Evolutionary conservation across 2,113 vertebrate genomes (phyloP), one percentile per base, ranked within the genome.

Genomic region (Indri indri): DNA sequence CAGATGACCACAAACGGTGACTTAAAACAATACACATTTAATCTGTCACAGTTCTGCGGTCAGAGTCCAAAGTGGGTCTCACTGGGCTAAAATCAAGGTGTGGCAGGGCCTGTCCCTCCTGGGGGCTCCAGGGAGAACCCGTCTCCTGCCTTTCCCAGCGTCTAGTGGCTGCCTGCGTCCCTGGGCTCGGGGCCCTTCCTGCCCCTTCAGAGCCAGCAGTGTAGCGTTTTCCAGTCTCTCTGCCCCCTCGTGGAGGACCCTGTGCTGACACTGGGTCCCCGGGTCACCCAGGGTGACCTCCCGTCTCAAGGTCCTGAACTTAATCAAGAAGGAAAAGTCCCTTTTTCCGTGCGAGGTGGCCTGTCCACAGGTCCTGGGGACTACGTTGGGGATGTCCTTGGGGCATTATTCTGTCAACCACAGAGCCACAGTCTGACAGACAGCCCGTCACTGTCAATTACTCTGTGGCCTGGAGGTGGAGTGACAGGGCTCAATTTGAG

Each of bases 81-180:
- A 20, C 1, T 1, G 45, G 30, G 25, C 34, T 40, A 0, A 37
- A 47, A 42, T 7, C 3, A n/a, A 13, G 10, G 34, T 1, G 13
- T 0, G n/a, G 70, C 54, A 79, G 65, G 70, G 54, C 52, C 3
- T 23, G 50, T 11, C 4, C 8, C 61, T 20, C n/a, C 59, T 8
- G 0, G 50, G 27, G 32, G 25, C 32, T 32, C 57, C 6, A 0
- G 11, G 32, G n/a, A 7, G 37, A 8, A 7, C 0, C 7, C 3
- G 4, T 20, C 8, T 17, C 23, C 8, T 4, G 13, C 25, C 23
- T 40, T 8, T 32, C 52, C 57, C 20, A 32, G 57, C 20, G 5
- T 34, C 37, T 3, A 47, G 70, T 59, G 37, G 37, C 0, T 0
- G 0, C 2, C 20, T 0, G 0, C 40, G 8, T 4, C 37, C 42